Percentiles rank a stretch among this genome's conserved stretches.
Evolutionary conservation across 1,140 invertebrate genomes (phyloP).

Genomic region (Zaprionus capensis): DNA sequence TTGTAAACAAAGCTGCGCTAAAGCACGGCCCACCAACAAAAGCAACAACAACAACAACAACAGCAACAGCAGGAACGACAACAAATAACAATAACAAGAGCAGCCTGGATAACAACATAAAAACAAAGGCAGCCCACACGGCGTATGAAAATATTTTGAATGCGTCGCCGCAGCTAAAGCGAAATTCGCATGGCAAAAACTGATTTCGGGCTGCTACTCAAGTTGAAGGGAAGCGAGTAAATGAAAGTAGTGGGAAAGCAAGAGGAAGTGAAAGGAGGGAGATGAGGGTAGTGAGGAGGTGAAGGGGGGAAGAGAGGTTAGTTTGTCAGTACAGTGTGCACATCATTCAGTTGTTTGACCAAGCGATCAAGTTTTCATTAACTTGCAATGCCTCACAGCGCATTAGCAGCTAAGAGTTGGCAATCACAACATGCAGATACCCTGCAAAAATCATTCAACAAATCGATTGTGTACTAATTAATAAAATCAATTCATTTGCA

Average conservation of each 20-base stretch:
- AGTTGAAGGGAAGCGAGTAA: not conserved
- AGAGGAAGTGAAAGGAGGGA: not conserved
- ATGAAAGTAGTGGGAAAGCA: not conserved
- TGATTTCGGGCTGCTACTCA: conserved; percentile 6
- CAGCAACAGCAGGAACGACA: conserved; percentile 1
- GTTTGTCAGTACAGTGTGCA: not conserved
- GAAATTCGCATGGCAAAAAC: conserved; percentile 7
- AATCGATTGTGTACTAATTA: not conserved
- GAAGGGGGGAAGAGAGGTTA: not conserved
- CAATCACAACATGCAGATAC: not conserved
- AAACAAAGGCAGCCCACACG: conserved; percentile 51
- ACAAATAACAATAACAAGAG: conserved; percentile 18
- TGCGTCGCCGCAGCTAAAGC: conserved; percentile 26
- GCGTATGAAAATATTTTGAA: conserved; percentile 59
- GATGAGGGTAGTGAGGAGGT: not conserved
- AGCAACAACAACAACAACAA: conserved; percentile 19
- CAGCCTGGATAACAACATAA: conserved; percentile 24
- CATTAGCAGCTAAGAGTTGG: not conserved
- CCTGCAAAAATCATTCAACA: not conserved
- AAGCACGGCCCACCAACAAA: conserved; percentile 33
- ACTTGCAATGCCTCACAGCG: not conserved
- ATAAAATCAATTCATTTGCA: too few species aligned
- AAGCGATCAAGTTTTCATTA: not conserved
- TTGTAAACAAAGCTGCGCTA: conserved; percentile 71
- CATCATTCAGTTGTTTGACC: not conserved